These are phyloP conservation scores for Archocentrus centrarchus DNA, from an alignment of 2,113 vertebrate genomes.

Conservation along the genomic window DNA sequence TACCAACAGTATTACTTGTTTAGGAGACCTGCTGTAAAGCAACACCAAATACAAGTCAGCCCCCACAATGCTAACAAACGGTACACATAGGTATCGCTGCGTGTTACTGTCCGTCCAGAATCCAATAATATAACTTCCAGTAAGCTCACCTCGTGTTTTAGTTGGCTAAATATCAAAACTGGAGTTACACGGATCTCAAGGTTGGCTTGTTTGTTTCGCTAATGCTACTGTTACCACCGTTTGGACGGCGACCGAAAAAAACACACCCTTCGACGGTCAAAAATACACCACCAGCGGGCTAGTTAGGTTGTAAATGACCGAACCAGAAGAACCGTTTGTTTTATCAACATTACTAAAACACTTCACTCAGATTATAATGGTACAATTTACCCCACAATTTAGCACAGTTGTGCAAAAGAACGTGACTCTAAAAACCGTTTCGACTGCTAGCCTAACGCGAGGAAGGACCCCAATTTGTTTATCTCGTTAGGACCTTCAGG, in stretches of 20 bases:
- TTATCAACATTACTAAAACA: constrained; percentile 15
- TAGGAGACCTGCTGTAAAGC: neutral
- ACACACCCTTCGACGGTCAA: constrained; percentile 55
- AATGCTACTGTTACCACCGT: constrained; percentile 37
- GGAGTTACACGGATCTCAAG: neutral
- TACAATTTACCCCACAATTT: neutral
- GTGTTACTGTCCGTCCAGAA: neutral
- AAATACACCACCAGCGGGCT: neutral
- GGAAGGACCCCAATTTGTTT: constrained; percentile 80
- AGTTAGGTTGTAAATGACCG: neutral
- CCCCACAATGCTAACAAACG: neutral
- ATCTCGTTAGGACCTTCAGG: constrained; percentile 78
- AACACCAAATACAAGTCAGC: neutral
- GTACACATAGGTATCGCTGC: neutral
- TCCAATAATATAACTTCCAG: neutral
- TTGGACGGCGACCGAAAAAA: constrained; percentile 32
- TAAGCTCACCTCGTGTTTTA: constrained; percentile 49
- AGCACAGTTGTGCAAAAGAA: constrained; percentile 49
- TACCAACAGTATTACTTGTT: neutral
- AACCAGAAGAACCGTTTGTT: neutral
- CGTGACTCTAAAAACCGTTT: constrained; percentile 34
- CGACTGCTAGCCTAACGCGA: constrained; percentile 50
- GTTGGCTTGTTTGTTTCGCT: constrained; percentile 28
- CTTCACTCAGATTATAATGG: neutral
- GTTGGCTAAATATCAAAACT: constrained; percentile 14